Percentiles rank a stretch among this genome's conserved stretches.
Evolutionary conservation across 1,140 invertebrate genomes (phyloP).

Genomic region (Mylabris phalerata): DNA sequence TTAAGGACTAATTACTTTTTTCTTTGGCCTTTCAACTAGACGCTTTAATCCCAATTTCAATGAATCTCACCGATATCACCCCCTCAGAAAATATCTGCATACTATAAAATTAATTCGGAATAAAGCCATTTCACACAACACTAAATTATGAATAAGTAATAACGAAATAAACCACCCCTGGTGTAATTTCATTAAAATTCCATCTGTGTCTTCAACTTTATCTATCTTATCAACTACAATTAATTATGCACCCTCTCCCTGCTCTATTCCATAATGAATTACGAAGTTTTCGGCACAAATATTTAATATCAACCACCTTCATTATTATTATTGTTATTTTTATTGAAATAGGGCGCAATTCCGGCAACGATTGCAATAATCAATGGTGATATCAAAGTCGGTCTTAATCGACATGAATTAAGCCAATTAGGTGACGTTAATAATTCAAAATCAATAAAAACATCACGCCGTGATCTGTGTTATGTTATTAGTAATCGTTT

Average conservation of each 20-base stretch:
- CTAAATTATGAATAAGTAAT: too few relatives aligned
- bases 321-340: not conserved
- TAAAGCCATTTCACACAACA: too few relatives aligned
- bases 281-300: not conserved
- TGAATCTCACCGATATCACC: too few relatives aligned
- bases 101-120: not conserved
- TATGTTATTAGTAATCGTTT: slow-evolving; percentile 61
- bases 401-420: slow-evolving; percentile 60
- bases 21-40: too few relatives aligned
- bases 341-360: slow-evolving; percentile 60
- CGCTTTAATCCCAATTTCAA: too few relatives aligned
- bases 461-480: slow-evolving; percentile 81
- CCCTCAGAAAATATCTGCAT: too few relatives aligned
- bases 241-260: not conserved
- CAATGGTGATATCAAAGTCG: slow-evolving; percentile 76
- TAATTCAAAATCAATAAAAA: slow-evolving; percentile 56
- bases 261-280: not conserved
- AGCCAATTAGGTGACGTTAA: slow-evolving; percentile 51
- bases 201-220: too few relatives aligned
- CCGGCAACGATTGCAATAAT: slow-evolving; percentile 92
- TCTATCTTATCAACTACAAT: too few relatives aligned
- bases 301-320: not conserved
- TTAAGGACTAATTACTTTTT: too few relatives aligned
- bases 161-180: too few relatives aligned
- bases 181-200: too few relatives aligned